Evolutionary conservation across 1,140 invertebrate species (phyloP).

Genomic region (Capitella teleta): DNA sequence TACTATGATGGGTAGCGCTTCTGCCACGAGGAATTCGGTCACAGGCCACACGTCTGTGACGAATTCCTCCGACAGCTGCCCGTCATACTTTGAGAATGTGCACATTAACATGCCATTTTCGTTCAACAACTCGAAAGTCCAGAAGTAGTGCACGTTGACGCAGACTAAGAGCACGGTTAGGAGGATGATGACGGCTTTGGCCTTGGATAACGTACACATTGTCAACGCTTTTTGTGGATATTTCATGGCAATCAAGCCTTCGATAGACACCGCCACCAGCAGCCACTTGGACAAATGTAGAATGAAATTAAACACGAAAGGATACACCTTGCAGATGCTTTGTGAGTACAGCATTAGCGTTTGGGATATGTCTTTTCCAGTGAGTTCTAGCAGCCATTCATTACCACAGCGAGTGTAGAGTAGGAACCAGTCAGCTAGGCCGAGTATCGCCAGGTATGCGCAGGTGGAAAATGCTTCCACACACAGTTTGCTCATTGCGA

Average conservation of each 20-base stretch:
- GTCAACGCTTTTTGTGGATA: slow-evolving; percentile 22
- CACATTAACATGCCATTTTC: slow-evolving; percentile 10
- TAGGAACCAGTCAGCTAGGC: slow-evolving; percentile 23
- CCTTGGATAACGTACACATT: slow-evolving; percentile 31
- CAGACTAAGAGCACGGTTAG: slow-evolving; percentile 30
- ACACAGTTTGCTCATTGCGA: slow-evolving; percentile 23
- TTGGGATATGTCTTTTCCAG: slow-evolving; percentile 17
- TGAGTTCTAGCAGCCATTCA: slow-evolving; percentile 19
- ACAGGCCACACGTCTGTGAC: slow-evolving; percentile 21
- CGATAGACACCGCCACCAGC: slow-evolving; percentile 27
- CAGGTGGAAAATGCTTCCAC: slow-evolving; percentile 30
- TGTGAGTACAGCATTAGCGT: slow-evolving; percentile 23
- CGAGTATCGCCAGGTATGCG: slow-evolving; percentile 28
- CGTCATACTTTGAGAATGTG: slow-evolving; percentile 13
- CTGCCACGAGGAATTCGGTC: slow-evolving; percentile 19
- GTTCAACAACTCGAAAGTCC: slow-evolving; percentile 26
- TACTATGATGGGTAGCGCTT: slow-evolving; percentile 22
- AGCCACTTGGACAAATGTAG: slow-evolving; percentile 30
- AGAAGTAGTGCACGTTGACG: slow-evolving; percentile 39
- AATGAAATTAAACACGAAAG: slow-evolving; percentile 26
- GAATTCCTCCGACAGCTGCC: slow-evolving; percentile 3
- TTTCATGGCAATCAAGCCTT: slow-evolving; percentile 25
- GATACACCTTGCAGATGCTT: slow-evolving; percentile 32
- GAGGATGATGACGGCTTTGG: slow-evolving; percentile 26
- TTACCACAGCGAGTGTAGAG: slow-evolving; percentile 32